phyloP scores from a whole-genome alignment of 1,140 invertebrate genomes.

The Megalopta genalis region DNA sequence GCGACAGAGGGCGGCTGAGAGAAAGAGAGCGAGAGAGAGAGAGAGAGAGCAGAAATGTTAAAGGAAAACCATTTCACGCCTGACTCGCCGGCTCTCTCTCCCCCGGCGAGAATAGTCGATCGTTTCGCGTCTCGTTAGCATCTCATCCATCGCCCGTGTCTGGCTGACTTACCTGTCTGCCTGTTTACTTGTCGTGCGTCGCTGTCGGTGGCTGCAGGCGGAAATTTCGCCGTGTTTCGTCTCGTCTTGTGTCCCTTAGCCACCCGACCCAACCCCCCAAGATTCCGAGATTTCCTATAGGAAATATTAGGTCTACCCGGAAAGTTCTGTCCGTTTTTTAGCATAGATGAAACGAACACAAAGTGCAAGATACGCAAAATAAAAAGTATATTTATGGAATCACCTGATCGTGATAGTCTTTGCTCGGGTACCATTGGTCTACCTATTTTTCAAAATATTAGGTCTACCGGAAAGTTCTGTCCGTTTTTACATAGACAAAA shows the following conservation, averaged over 20 bases:
- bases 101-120: conserved; percentile 62
- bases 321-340: too few species aligned
- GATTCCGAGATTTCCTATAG: conserved; percentile 53
- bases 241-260: not conserved
- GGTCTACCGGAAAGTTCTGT: too few species aligned
- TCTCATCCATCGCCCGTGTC: conserved; percentile 66
- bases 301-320: too few species aligned
- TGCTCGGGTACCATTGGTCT: too few species aligned
- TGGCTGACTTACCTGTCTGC: conserved; percentile 41
- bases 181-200: conserved; percentile 30
- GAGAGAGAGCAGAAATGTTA: conserved; percentile 36
- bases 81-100: conserved; percentile 50
- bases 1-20: too few species aligned
- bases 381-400: too few species aligned
- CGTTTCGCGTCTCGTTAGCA: conserved; percentile 70
- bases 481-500: too few species aligned
- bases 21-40: not conserved
- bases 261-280: conserved; percentile 3
- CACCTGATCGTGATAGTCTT: too few species aligned
- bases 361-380: too few species aligned
- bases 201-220: conserved; percentile 46
- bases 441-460: too few species aligned
- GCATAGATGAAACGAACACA: too few species aligned
- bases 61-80: conserved; percentile 69
- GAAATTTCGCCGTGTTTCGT: conserved; percentile 57